These are phyloP conservation scores for Volucella inanis DNA, from an alignment of 2,888 invertebrate genomes.

Conservation along the genomic window DNA sequence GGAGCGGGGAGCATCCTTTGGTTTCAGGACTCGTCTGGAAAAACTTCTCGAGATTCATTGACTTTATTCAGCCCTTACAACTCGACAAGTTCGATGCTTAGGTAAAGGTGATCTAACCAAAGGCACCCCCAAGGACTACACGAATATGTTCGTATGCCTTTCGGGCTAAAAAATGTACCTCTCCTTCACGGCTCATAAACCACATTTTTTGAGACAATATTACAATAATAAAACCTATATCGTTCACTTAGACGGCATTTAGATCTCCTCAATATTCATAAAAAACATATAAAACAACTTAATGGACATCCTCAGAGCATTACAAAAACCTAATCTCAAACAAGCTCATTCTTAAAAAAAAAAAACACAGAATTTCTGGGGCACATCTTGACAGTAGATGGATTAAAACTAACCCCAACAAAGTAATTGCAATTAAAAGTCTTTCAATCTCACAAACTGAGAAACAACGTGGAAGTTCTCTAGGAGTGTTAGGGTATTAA, in stretches of 20 bases:
- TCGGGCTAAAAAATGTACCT: too few relatives aligned
- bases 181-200: conserved; percentile 76
- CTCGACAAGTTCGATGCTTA: too few relatives aligned
- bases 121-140: conserved; percentile 76
- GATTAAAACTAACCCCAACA: conserved; percentile 76
- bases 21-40: too few relatives aligned
- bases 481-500: conserved; percentile 62
- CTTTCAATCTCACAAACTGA: conserved; percentile 6
- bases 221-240: not conserved
- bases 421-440: conserved; percentile 28
- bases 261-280: conserved; percentile 67
- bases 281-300: conserved; percentile 20
- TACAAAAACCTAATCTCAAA: conserved; percentile 43
- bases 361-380: too few relatives aligned
- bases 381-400: conserved; percentile 74
- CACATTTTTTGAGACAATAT: conserved; percentile 76
- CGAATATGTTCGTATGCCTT: conserved; percentile 71
- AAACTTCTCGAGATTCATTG: too few relatives aligned
- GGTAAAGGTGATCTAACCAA: too few relatives aligned
- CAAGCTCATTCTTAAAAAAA: conserved; percentile 74
- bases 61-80: too few relatives aligned
- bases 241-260: conserved; percentile 77
- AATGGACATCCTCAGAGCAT: too few relatives aligned
- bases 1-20: too few relatives aligned
- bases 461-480: conserved; percentile 10